These are phyloP conservation scores for Hestina assimilis DNA, from an alignment of 1,140 invertebrate genomes.

Conservation along the genomic window DNA sequence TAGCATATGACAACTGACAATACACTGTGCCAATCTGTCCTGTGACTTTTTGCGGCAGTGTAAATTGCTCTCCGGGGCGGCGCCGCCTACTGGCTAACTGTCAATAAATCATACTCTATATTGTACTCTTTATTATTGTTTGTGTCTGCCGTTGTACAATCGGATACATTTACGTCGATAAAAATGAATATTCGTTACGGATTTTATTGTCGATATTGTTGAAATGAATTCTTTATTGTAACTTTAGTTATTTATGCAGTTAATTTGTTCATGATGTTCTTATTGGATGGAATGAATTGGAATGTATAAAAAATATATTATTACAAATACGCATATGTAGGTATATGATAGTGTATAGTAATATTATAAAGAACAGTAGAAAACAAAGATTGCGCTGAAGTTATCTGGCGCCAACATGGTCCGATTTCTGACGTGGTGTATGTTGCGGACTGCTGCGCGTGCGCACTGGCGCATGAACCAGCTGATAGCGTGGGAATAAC, in stretches of 20 bases:
- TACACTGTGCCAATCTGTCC: conserved; percentile 8
- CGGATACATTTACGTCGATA: conserved; percentile 14
- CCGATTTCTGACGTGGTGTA: not conserved
- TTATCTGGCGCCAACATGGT: conserved; percentile 3
- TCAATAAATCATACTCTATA: conserved; percentile 53
- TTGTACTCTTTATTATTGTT: conserved; percentile 34
- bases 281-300: too few species aligned
- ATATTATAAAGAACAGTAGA: not conserved
- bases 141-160: conserved; percentile 15
- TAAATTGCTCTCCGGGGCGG: conserved; percentile 48
- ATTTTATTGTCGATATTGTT: too few species aligned
- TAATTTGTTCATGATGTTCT: too few species aligned
- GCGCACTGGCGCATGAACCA: conserved; percentile 60
- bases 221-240: too few species aligned
- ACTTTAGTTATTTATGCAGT: too few species aligned
- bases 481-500: conserved; percentile 68
- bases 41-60: conserved; percentile 43
- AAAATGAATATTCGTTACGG: not conserved
- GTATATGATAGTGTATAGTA: not conserved
- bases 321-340: too few species aligned
- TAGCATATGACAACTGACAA: conserved; percentile 16
- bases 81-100: conserved; percentile 41
- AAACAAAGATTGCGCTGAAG: not conserved
- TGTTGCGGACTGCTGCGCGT: conserved; percentile 40
- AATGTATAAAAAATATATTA: too few species aligned